These are phyloP conservation scores for Pristionchus arcanus DNA, from an alignment of 2,888 invertebrate species.

Conservation along the genomic window DNA sequence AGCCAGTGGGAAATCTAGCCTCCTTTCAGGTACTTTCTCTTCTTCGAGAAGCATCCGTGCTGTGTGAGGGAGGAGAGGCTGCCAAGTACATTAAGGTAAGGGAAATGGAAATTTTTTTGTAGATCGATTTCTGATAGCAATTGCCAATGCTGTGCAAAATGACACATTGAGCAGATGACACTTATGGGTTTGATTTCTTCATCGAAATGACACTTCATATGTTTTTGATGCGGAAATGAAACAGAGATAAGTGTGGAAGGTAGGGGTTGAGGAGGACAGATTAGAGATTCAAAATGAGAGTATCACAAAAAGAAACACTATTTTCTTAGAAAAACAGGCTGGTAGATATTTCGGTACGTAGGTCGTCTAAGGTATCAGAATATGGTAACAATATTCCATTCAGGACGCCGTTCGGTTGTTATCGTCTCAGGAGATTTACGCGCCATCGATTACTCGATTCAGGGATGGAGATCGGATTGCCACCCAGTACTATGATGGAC, in stretches of 20 bases:
- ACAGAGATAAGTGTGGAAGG: too few species aligned
- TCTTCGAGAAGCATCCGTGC: slow-evolving; percentile 55
- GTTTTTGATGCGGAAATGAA: too few species aligned
- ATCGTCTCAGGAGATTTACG: slow-evolving; percentile 74
- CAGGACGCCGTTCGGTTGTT: slow-evolving; percentile 63
- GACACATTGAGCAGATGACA: too few species aligned
- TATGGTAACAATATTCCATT: neutral
- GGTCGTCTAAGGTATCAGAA: neutral
- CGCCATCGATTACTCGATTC: slow-evolving; percentile 76
- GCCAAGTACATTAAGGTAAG: slow-evolving; percentile 54
- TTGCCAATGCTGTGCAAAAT: neutral
- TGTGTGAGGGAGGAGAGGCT: slow-evolving; percentile 64
- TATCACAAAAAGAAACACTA: too few species aligned
- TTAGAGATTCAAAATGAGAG: too few species aligned
- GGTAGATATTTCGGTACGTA: too few species aligned
- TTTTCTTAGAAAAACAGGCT: too few species aligned
- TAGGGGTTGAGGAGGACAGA: too few species aligned
- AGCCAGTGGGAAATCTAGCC: neutral
- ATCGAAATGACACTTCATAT: too few species aligned
- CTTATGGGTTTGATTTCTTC: too few species aligned
- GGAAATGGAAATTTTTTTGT: neutral
- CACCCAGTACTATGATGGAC: slow-evolving; percentile 77
- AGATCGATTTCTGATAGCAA: too few species aligned
- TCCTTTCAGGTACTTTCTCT: slow-evolving; percentile 55
- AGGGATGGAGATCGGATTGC: slow-evolving; percentile 76